A percentile compares a stretch with the other conserved stretches of the same genome.
Conservation (phyloP, 2,888 invertebrate species). For the Apodemia hepburni region DNA sequence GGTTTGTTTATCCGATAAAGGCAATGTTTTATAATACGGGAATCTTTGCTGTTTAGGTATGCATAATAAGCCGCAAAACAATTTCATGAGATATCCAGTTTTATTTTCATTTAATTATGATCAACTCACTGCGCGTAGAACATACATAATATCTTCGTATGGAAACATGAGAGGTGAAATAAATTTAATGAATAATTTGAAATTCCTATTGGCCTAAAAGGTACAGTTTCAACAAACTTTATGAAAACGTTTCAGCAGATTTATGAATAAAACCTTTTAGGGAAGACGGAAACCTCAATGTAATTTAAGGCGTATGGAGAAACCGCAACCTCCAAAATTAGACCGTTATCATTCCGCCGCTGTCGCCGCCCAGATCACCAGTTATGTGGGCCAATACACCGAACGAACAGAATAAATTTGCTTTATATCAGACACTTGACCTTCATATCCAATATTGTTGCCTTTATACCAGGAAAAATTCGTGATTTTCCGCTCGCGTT, state of each 20-base stretch:
- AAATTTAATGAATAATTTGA: slow-evolving; percentile 34
- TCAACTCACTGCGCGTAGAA: no score
- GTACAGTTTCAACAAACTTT: slow-evolving; percentile 67
- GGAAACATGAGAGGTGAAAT: slow-evolving; percentile 14
- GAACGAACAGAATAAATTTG: slow-evolving; percentile 75
- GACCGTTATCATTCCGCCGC: slow-evolving; percentile 75
- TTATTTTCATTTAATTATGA: no score
- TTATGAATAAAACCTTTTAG: slow-evolving; percentile 79
- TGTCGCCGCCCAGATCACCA: slow-evolving; percentile 73
- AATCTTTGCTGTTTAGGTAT: no score
- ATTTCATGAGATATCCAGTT: no score
- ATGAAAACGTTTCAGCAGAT: slow-evolving; percentile 74
- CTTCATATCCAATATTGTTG: slow-evolving; percentile 75
- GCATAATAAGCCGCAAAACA: no score
- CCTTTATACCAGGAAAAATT: slow-evolving; percentile 63
- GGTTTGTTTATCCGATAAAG: no score
- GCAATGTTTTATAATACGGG: no score
- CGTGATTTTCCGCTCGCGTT: slow-evolving; percentile 50
- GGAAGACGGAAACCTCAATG: slow-evolving; percentile 66
- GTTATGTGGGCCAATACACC: slow-evolving; percentile 76
- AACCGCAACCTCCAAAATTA: slow-evolving; percentile 66
- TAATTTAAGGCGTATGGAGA: slow-evolving; percentile 71
- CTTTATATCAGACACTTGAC: slow-evolving; percentile 73
- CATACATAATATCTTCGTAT: no score
- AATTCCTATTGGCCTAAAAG: slow-evolving; percentile 50